A percentile compares a stretch with the other conserved stretches of the same genome.
These are phyloP conservation scores for Laticauda colubrina DNA, from an alignment of 2,113 vertebrate genomes.

Conservation along the genomic window DNA sequence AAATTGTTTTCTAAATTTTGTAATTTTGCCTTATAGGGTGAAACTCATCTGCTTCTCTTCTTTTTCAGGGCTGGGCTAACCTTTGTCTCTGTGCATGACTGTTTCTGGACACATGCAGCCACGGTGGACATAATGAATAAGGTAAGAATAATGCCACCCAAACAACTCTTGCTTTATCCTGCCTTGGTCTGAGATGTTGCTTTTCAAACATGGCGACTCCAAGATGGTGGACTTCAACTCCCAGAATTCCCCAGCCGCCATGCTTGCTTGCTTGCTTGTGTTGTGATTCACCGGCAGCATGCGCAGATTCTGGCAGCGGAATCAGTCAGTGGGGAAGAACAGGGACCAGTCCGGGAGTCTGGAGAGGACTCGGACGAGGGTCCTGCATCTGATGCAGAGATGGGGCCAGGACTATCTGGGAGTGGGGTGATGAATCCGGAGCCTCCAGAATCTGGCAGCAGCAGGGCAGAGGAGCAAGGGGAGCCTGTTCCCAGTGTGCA, in stretches of 20 bases:
- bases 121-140: slow-evolving; percentile 90
- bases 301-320: too few relatives aligned
- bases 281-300: too few relatives aligned
- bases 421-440: too few relatives aligned
- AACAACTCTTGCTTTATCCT: background rate
- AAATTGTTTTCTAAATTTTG: background rate
- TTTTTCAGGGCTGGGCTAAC: slow-evolving; percentile 82
- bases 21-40: background rate
- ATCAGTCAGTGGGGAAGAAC: too few relatives aligned
- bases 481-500: too few relatives aligned
- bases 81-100: slow-evolving; percentile 95
- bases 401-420: too few relatives aligned
- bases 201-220: background rate
- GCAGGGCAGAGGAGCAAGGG: too few relatives aligned
- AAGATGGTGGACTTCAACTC: background rate
- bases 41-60: background rate
- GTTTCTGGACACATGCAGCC: slow-evolving; percentile 93
- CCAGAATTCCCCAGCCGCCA: background rate
- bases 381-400: too few relatives aligned
- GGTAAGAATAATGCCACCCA: slow-evolving; percentile 65
- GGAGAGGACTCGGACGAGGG: too few relatives aligned
- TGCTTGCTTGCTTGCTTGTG: too few relatives aligned
- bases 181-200: background rate
- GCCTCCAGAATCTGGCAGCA: too few relatives aligned
- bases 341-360: too few relatives aligned